Conservation (phyloP, 1,140 invertebrate genomes). For the Rhopalosiphum padi region DNA sequence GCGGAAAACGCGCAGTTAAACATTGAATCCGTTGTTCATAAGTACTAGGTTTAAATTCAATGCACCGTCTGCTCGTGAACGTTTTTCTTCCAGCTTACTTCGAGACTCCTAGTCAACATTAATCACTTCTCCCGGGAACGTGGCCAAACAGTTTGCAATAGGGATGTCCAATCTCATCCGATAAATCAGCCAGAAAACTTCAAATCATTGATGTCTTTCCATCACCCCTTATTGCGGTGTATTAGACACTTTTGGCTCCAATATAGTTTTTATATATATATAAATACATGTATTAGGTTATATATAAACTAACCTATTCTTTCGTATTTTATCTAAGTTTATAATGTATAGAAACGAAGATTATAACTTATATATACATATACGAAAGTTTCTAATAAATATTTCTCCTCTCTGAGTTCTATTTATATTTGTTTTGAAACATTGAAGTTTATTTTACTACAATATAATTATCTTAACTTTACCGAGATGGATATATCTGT, state of each 20-base stretch:
- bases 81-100: constrained; percentile 11
- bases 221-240: constrained; percentile 14
- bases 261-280: neutral
- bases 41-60: constrained; percentile 26
- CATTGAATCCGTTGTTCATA: neutral
- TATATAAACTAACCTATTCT: neutral
- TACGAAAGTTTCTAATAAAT: neutral
- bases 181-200: constrained; percentile 43
- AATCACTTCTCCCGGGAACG: constrained; percentile 37
- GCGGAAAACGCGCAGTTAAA: neutral
- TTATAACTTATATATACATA: neutral
- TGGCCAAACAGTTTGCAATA: constrained; percentile 38
- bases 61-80: neutral
- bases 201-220: constrained; percentile 44
- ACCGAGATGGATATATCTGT: too few species aligned
- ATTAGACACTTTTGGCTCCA: constrained; percentile 37
- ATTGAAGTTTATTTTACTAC: neutral
- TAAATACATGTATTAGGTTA: neutral
- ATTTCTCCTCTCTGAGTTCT: neutral
- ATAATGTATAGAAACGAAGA: neutral
- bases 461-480: neutral
- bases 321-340: neutral
- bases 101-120: constrained; percentile 22
- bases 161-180: constrained; percentile 29
- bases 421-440: neutral